phyloP scores from a whole-genome alignment of 2,113 vertebrate species.

The Poecilia latipinna region DNA sequence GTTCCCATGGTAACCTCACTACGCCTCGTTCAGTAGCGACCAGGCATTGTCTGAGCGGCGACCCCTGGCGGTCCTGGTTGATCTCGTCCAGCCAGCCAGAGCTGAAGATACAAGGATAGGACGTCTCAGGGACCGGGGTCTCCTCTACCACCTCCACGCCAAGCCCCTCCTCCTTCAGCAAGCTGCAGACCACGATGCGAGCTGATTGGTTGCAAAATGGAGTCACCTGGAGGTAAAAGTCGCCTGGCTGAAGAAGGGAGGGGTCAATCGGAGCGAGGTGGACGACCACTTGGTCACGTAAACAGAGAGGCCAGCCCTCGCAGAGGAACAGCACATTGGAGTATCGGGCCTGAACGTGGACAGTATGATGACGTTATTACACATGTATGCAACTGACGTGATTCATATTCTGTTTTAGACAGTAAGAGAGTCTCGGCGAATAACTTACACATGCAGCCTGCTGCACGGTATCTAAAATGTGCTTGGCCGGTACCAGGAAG shows the following conservation, averaged over 20 bases:
- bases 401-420: not conserved
- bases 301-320: conserved; percentile 93
- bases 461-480: conserved; percentile 87
- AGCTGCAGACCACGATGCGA: conserved; percentile 83
- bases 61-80: conserved; percentile 74
- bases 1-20: conserved; percentile 83
- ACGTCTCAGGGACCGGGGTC: conserved; percentile 76
- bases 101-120: conserved; percentile 85
- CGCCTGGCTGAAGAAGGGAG: conserved; percentile 82
- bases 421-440: not conserved
- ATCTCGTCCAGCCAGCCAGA: conserved; percentile 83
- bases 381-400: not conserved
- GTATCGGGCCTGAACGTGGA: conserved; percentile 81
- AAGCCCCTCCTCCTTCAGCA: conserved; percentile 80
- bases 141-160: conserved; percentile 73
- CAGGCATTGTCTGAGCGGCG: conserved; percentile 82
- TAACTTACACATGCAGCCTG: conserved; percentile 90
- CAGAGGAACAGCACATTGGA: conserved; percentile 84
- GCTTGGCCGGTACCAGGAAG: conserved; percentile 91
- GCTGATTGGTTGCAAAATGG: conserved; percentile 82
- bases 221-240: conserved; percentile 91
- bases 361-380: not conserved
- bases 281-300: conserved; percentile 84
- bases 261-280: conserved; percentile 86
- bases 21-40: conserved; percentile 83